Evolutionary conservation across 2,797 vertebrate genomes (phyloP).

Genomic region (Acrossocheilus fasciatus): DNA sequence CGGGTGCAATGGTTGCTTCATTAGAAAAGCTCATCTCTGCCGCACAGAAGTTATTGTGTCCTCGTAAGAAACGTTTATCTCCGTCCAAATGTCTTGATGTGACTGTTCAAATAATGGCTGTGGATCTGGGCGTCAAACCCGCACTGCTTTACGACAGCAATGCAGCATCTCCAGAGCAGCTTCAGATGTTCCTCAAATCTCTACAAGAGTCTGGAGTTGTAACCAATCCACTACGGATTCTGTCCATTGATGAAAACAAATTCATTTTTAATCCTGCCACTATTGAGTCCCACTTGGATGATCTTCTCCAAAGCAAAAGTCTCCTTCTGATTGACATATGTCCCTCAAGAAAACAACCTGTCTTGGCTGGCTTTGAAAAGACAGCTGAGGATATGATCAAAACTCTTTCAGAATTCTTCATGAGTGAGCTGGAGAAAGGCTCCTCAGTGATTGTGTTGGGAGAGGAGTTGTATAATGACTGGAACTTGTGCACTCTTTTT

Average conservation of each 20-base stretch:
- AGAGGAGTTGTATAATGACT: slow-evolving; percentile 69
- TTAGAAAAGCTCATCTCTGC: slow-evolving; percentile 68
- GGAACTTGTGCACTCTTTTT: slow-evolving; percentile 90
- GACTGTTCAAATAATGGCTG: slow-evolving; percentile 83
- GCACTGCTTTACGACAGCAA: slow-evolving; percentile 87
- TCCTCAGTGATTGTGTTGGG: slow-evolving; percentile 61
- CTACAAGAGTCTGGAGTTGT: slow-evolving; percentile 76
- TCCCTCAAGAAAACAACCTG: slow-evolving; percentile 71
- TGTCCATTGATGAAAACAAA: slow-evolving; percentile 77
- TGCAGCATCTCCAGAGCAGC: slow-evolving; percentile 72
- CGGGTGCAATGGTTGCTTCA: slow-evolving; percentile 59
- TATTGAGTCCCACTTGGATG: slow-evolving; percentile 69
- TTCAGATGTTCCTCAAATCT: slow-evolving; percentile 80
- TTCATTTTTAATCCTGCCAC: slow-evolving; percentile 78
- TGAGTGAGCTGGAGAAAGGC: slow-evolving; percentile 41
- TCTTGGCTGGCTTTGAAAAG: slow-evolving; percentile 56
- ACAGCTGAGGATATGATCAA: slow-evolving; percentile 65
- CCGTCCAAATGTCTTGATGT: slow-evolving; percentile 78
- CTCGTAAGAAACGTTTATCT: slow-evolving; percentile 73
- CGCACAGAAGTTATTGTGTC: slow-evolving; percentile 72
- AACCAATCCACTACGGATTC: slow-evolving; percentile 73
- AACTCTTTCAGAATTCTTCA: slow-evolving; percentile 75
- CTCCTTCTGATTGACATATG: slow-evolving; percentile 82
- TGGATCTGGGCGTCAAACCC: slow-evolving; percentile 87
- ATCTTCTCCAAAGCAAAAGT: slow-evolving; percentile 54